Evolutionary conservation across 2,797 vertebrate genomes (phyloP), one percentile per base, ranked within the genome.

Genomic region (Bothrops alternatus): DNA sequence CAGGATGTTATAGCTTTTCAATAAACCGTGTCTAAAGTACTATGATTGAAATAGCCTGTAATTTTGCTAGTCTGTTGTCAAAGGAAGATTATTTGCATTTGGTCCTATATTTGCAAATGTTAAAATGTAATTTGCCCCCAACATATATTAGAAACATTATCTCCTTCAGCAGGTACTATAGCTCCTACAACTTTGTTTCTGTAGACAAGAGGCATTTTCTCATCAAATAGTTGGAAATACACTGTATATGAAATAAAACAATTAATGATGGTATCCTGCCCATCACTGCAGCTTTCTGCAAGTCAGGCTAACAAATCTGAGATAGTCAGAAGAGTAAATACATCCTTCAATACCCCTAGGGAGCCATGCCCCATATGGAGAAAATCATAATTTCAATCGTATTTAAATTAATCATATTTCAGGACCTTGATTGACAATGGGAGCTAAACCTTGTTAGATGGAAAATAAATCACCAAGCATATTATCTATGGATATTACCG

Each of bases 341-440:
- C 58, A 95, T 69, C 89, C 50, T 53, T 53, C 50, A 53, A 10
- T 11, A 53, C 8, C 50, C 50, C 50, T 53, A 53, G 50, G 50
- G 94, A 82, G 94, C 94, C 91, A 95, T 94, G 93, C 95, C 95
- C 93, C 58, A 94, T 93, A 90, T 92, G 95, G 93, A 95, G 88
- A 88, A 47, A 53, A 53, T 53, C 50, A 53, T 53, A 53, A 53
- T 11, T 53, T 53, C 50, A 53, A 53, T 11, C 10, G 2, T 53
- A 53, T 53, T 53, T 53, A 53, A 53, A 53, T 53, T 53, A 96
- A 95, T 95, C 94, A 78, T 96, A 97, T 97, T 97, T 97, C 96
- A 97, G 96, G 95, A 57, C 18, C 82, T 94, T 94, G 95, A 97
- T 56, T 96, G 96, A 97, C 97, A 97, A 95, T 94, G 96, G 82